Conservation (phyloP, 2,888 invertebrate species). For the Ormia ochracea region DNA sequence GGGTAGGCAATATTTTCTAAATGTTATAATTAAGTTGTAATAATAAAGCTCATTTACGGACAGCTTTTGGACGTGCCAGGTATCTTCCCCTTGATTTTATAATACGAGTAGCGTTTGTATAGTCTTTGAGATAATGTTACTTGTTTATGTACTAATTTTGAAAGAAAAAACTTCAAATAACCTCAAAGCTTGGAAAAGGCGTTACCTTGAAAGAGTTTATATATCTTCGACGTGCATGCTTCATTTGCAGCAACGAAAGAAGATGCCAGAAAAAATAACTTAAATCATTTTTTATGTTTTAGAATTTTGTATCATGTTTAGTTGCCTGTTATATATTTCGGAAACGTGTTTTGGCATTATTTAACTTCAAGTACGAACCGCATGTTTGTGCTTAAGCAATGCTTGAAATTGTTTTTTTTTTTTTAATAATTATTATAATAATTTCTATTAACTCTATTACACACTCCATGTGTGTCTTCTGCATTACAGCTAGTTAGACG, state of each 20-base stretch:
- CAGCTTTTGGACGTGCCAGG: too few species aligned
- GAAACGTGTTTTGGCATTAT: conserved; percentile 18
- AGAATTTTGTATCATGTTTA: conserved; percentile 17
- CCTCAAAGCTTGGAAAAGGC: conserved; percentile 22
- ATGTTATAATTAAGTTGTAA: too few species aligned
- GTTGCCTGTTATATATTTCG: neutral
- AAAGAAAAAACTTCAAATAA: conserved; percentile 12
- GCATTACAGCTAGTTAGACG: neutral
- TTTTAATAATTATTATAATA: neutral
- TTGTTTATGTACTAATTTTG: neutral
- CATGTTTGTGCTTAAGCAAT: neutral
- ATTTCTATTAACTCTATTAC: too few species aligned
- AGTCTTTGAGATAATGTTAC: neutral
- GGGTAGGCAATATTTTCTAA: too few species aligned
- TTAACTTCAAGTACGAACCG: neutral
- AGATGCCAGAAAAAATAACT: neutral
- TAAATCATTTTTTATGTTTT: neutral
- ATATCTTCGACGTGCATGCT: neutral
- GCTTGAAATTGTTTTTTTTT: neutral
- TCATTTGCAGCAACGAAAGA: neutral
- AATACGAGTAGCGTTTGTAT: neutral
- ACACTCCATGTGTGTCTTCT: too few species aligned
- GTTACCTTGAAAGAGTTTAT: conserved; percentile 4
- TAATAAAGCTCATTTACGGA: too few species aligned
- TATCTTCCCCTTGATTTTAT: neutral